phyloP scores from a whole-genome alignment of 1,140 invertebrate species.

The Trachymyrmex cornetzi region DNA sequence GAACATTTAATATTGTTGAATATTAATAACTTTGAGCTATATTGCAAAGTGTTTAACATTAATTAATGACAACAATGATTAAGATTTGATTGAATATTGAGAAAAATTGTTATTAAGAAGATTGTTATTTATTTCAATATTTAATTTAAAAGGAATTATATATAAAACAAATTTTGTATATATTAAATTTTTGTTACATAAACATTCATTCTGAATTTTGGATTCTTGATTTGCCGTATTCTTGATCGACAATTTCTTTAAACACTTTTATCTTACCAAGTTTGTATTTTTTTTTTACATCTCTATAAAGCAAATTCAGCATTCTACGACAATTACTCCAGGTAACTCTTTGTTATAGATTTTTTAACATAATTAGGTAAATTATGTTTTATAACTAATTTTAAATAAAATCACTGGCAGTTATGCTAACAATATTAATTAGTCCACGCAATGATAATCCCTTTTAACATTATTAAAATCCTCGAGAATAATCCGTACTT shows the following conservation, averaged over 20 bases:
- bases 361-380: slow-evolving; percentile 19
- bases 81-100: slow-evolving; percentile 6
- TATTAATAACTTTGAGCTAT: slow-evolving; percentile 3
- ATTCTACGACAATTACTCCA: not conserved
- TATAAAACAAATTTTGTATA: not conserved
- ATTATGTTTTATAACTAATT: slow-evolving; percentile 26
- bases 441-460: slow-evolving; percentile 21
- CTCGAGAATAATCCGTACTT: not conserved
- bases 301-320: not conserved
- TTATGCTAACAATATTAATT: slow-evolving; percentile 12
- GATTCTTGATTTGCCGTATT: not conserved
- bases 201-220: not conserved
- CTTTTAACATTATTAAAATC: slow-evolving; percentile 32
- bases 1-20: slow-evolving; percentile 9
- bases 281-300: not conserved
- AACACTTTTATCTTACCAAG: not conserved
- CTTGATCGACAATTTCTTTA: not conserved
- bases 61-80: slow-evolving; percentile 9
- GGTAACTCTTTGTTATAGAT: slow-evolving; percentile 17
- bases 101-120: not conserved
- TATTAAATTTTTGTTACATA: not conserved
- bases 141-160: not conserved
- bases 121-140: slow-evolving; percentile 18
- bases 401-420: slow-evolving; percentile 10
- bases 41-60: not conserved